Evolutionary conservation across 2,888 invertebrate species (phyloP), one percentile per base, ranked within the genome.

Genomic region (Lithophane semibrunnea): DNA sequence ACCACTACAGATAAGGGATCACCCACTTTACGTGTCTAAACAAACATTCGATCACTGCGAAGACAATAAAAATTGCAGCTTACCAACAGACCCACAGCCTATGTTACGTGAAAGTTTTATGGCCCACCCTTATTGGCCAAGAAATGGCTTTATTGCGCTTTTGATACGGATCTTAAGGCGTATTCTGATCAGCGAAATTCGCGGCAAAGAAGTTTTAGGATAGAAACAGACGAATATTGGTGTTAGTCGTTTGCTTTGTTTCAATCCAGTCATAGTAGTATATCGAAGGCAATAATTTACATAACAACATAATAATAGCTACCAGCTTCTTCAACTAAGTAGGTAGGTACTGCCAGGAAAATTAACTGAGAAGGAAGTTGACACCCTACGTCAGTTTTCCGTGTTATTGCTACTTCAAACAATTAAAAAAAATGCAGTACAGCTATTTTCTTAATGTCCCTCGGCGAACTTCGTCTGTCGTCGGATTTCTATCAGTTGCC

Each of bases 1-100:
- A 75, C 37, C 75, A 47, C 83, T 77, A 80, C 9, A 77, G 29
- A 71, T 78, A 73, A 72, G 61, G 54, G 64, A 60, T 80, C 56
- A 82, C 80, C 80, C 83, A 85, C 85, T 91, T 92, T 87, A 90
- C 87, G 79, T 77, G 79, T 90, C 84, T 83, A 91, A 89, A 90
- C 88, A 91, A 91, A 89, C 89, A 90, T 90, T 92, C 89, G 83
- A 91, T 93, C 91, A 92, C 90, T 60, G 80, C 69, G 60, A 75
- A 91, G 87, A 90, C 92, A 90, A 91, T 92, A 91, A 92, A 92
- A 91, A 88, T 89, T 92, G 91, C 91, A 91, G 91, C 89, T 88
- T 76, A 75, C 87, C 85, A 83, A 76, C 84, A 86, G 74, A 80
- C 75, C 87, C 88, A 42, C 80, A 80, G 85, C 86, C 77, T 80